Base-by-base conservation (phyloP, 1,140 invertebrate species). In the Drosophila nikananu region DNA sequence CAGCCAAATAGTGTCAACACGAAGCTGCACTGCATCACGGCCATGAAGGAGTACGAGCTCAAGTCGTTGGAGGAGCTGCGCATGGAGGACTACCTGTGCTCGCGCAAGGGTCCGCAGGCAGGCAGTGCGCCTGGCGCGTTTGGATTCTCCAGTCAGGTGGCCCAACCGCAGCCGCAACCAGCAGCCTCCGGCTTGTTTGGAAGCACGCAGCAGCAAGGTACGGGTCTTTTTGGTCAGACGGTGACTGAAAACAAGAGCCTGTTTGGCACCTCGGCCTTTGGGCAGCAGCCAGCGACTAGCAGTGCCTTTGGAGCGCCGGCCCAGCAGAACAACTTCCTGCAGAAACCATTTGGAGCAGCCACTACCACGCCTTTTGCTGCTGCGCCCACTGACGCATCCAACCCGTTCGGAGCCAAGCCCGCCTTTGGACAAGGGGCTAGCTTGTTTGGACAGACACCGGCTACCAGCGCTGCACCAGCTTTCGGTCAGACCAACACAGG, bases 31-130 rank as follows among this genome's bases (percentile, higher is more conserved):
- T 99, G 98, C 91, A 99, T 99, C 44, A 98, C 97, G 6, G 97
- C 97, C 70, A 99, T 99, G 98, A 99, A 99, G 94, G 98, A 99
- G 90, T 99, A 99, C 94, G 98, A 99, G 91, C 94, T 91, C 25
- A 99, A 99, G 94, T 98, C 97, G 2, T 93, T 99, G 27, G 98
- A 99, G 93, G 98, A 99, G 93, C 93, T 99, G 2, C 94, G 98
- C 52, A 93, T 97, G 27, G 98, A 99, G 93, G 99, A 99, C 94
- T 99, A 99, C 94, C 92, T 95, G 39, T 97, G 97, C 13, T 97
- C 97, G 61, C 94, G 98, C 13, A 99, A 99, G 94, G 97, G 97
- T 39, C 94, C 94, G 7, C 83, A 92, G 60, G 76, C 80, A 21
- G 86, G 91, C 58, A 93, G 91, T 3, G 93, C 94, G 41, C n/a